These are phyloP conservation scores for Drosophila neotestacea DNA, from an alignment of 2,888 invertebrate species.

Conservation along the genomic window DNA sequence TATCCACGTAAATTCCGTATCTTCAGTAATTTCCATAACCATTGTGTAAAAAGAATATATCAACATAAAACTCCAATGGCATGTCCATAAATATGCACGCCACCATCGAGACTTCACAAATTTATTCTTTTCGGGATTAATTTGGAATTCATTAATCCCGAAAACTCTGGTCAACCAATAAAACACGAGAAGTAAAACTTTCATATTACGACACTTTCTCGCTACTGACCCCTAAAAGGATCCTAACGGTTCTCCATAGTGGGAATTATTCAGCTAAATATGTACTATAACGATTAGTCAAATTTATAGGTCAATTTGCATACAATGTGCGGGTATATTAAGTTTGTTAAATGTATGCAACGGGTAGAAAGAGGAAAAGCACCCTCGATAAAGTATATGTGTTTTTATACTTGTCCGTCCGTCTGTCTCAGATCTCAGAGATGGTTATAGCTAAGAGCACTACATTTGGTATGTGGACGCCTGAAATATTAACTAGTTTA, in stretches of 20 bases:
- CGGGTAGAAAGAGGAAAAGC: too few species aligned
- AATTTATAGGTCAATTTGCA: too few species aligned
- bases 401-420: too few species aligned
- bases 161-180: slow-evolving; percentile 1
- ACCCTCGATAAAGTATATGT: too few species aligned
- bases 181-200: neutral
- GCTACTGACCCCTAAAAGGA: neutral
- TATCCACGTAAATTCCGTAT: neutral
- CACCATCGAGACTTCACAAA: slow-evolving; percentile 10
- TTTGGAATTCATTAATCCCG: slow-evolving; percentile 9
- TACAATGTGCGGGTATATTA: too few species aligned
- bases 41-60: too few species aligned
- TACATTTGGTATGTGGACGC: too few species aligned
- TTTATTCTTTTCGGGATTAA: neutral
- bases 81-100: neutral
- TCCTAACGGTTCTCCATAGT: neutral
- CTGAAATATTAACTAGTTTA: too few species aligned
- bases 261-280: neutral
- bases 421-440: too few species aligned
- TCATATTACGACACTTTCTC: neutral
- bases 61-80: slow-evolving; percentile 6
- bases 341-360: too few species aligned
- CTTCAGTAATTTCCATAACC: too few species aligned
- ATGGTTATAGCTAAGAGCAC: too few species aligned
- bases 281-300: neutral